A percentile compares a stretch with the other conserved stretches of the same genome.
phyloP scores from a whole-genome alignment of 2,113 vertebrate species.

The Orcinus orca region DNA sequence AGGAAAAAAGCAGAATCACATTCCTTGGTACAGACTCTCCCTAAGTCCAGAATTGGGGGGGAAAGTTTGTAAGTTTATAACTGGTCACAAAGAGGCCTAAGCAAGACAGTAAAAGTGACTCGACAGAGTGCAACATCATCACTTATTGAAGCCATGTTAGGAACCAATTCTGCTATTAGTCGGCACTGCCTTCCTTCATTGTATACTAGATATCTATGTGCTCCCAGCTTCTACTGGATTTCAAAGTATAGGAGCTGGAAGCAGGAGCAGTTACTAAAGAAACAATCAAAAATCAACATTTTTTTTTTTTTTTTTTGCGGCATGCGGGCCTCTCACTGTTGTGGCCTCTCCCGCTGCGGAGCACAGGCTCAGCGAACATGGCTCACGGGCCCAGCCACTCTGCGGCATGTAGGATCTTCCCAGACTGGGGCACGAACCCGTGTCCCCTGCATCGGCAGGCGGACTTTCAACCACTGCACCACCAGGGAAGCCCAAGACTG shows the following conservation, averaged over 20 bases:
- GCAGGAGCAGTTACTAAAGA: neutral
- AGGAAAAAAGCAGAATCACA: neutral
- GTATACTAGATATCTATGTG: neutral
- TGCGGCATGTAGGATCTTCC: too few relatives aligned
- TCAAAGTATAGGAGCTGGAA: neutral
- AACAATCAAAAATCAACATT: neutral
- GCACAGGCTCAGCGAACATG: too few relatives aligned
- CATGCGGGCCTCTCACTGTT: too few relatives aligned
- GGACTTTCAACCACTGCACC: too few relatives aligned
- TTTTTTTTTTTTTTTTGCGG: neutral
- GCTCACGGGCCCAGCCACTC: too few relatives aligned
- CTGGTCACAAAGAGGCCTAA: neutral
- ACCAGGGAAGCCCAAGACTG: neutral
- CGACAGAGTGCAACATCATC: neutral
- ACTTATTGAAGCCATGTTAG: neutral
- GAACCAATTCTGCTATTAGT: neutral
- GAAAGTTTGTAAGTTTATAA: neutral
- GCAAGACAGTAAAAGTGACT: neutral
- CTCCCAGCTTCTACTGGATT: neutral
- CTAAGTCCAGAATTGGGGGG: neutral
- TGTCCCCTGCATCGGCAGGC: too few relatives aligned
- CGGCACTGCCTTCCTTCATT: neutral
- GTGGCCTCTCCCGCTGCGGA: too few relatives aligned
- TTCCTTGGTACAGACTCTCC: neutral
- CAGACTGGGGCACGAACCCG: too few relatives aligned